These are phyloP conservation scores for Parapsyche elsis DNA, from an alignment of 1,140 invertebrate genomes.

Conservation along the genomic window DNA sequence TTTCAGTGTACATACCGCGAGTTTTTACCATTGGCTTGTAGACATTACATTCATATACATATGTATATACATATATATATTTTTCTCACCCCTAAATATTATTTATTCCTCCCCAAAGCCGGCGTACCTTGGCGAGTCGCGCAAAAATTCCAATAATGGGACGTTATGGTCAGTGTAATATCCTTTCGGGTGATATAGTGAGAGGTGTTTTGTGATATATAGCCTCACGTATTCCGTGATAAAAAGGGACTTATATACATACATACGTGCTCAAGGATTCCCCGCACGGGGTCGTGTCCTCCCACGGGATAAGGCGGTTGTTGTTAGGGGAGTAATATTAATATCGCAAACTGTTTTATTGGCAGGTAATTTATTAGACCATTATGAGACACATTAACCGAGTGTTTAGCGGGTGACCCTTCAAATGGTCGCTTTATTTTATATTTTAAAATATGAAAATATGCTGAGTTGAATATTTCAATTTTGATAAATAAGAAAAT, in stretches of 20 bases:
- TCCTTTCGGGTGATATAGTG: constrained; percentile 46
- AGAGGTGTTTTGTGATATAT: constrained; percentile 49
- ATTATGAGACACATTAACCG: constrained; percentile 30
- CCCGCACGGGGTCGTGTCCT: constrained; percentile 27
- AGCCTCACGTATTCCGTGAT: constrained; percentile 43
- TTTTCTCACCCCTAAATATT: constrained; percentile 41
- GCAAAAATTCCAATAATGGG: constrained; percentile 55
- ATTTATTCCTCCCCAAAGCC: constrained; percentile 46
- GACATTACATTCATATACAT: neutral
- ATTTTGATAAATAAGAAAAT: too few relatives aligned
- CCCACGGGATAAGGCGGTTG: constrained; percentile 34
- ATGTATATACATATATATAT: neutral
- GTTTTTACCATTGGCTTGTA: constrained; percentile 13
- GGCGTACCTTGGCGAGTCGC: constrained; percentile 36
- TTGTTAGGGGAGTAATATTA: constrained; percentile 45
- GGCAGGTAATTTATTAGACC: constrained; percentile 45
- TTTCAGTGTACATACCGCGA: constrained; percentile 13
- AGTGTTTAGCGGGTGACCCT: neutral
- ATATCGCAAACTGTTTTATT: constrained; percentile 47
- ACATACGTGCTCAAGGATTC: constrained; percentile 17
- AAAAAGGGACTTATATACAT: constrained; percentile 41
- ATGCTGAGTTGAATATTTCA: too few relatives aligned
- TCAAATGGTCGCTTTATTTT: too few relatives aligned
- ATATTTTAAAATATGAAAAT: too few relatives aligned
- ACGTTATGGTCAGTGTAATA: constrained; percentile 56